A percentile compares a stretch with the other conserved stretches of the same genome.
These are phyloP conservation scores for Micoletzkya japonica DNA, from an alignment of 2,888 invertebrate genomes.

Conservation along the genomic window DNA sequence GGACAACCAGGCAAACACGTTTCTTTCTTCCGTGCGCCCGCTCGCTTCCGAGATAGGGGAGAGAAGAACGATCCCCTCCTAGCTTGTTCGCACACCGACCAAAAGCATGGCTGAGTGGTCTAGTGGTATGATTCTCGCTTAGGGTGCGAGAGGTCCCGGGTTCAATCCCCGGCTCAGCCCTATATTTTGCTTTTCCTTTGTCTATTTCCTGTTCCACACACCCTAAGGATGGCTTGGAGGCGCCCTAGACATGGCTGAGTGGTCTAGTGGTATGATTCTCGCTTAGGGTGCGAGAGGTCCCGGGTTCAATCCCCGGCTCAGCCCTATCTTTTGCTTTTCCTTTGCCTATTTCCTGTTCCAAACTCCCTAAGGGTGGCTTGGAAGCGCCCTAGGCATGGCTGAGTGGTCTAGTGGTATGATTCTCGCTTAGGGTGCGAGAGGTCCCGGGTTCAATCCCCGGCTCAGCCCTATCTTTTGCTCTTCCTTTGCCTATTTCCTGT, in stretches of 20 bases:
- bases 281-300: slow-evolving; percentile 60
- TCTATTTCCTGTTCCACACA: not conserved
- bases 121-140: slow-evolving; percentile 61
- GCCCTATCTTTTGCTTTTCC: slow-evolving; percentile 22
- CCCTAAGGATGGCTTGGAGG: too few relatives aligned
- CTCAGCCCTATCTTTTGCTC: not conserved
- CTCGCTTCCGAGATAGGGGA: too few relatives aligned
- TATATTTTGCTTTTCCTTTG: too few relatives aligned
- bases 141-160: slow-evolving; percentile 60
- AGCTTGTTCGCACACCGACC: too few relatives aligned
- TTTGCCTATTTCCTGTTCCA: not conserved
- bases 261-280: slow-evolving; percentile 60
- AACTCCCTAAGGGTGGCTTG: not conserved
- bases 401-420: too few relatives aligned
- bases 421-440: slow-evolving; percentile 60
- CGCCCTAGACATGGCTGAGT: slow-evolving; percentile 39
- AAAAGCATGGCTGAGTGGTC: too few relatives aligned
- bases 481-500: not conserved
- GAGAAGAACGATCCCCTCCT: too few relatives aligned
- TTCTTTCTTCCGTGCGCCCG: too few relatives aligned
- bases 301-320: slow-evolving; percentile 48
- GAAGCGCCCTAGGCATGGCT: slow-evolving; percentile 1
- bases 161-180: slow-evolving; percentile 51
- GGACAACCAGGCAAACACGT: not conserved
- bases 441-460: slow-evolving; percentile 24